phyloP scores from a whole-genome alignment of 2,888 invertebrate genomes.

The Escarpia spicata region DNA sequence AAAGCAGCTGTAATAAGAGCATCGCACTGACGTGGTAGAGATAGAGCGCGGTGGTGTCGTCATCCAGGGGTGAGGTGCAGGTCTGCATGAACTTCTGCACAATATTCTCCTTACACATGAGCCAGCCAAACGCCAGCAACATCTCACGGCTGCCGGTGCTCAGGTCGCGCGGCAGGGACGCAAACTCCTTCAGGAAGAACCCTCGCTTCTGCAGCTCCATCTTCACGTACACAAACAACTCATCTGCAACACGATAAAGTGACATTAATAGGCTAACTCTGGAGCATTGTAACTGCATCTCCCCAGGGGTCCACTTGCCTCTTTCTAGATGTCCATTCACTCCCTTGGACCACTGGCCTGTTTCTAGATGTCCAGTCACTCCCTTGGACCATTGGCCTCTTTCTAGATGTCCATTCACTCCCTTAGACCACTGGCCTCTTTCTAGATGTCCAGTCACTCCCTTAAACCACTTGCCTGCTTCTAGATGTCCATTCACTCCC shows the following conservation, averaged over 20 bases:
- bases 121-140: conserved; percentile 60
- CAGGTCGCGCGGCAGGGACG: conserved; percentile 54
- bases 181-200: conserved; percentile 53
- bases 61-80: conserved; percentile 39
- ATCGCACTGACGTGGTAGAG: neutral
- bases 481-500: no score
- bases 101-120: conserved; percentile 55
- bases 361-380: no score
- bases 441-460: no score
- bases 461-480: no score
- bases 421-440: no score
- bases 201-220: conserved; percentile 54
- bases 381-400: no score
- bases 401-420: no score
- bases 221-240: conserved; percentile 58
- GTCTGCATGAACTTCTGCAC: conserved; percentile 54
- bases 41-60: conserved; percentile 30
- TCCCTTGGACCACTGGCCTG: no score
- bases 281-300: no score
- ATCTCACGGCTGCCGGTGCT: conserved; percentile 57
- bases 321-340: no score
- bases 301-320: neutral
- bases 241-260: conserved; percentile 46
- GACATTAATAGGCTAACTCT: neutral
- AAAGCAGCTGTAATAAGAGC: no score